Conservation (phyloP, 2,797 vertebrate genomes). For the Nyctalus aviator region DNA sequence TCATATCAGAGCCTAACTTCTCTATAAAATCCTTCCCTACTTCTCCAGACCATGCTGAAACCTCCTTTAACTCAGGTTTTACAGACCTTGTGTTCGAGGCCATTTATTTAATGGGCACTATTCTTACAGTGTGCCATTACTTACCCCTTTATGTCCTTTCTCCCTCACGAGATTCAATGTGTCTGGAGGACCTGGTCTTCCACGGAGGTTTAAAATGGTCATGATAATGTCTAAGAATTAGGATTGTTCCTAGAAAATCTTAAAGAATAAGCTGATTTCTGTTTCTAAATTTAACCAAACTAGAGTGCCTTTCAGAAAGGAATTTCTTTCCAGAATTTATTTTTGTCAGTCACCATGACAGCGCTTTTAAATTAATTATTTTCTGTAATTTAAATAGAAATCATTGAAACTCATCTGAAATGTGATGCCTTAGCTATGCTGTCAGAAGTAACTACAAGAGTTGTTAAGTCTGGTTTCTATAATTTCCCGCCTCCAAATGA, state of each 20-base stretch:
- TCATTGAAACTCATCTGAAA: slow-evolving; percentile 32
- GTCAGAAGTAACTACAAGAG: neutral
- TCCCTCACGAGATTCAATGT: neutral
- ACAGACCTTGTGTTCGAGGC: slow-evolving; percentile 43
- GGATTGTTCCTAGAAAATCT: neutral
- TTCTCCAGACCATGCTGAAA: neutral
- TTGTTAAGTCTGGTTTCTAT: slow-evolving; percentile 14
- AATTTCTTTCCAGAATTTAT: slow-evolving; percentile 34
- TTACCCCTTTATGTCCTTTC: slow-evolving; percentile 53
- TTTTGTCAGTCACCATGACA: slow-evolving; percentile 23
- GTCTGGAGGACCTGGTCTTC: neutral
- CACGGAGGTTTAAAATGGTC: neutral
- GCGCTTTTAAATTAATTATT: slow-evolving; percentile 32
- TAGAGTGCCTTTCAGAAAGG: neutral
- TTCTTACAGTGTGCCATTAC: slow-evolving; percentile 4
- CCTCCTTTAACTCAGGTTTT: neutral
- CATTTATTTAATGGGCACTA: slow-evolving; percentile 58
- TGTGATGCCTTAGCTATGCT: neutral
- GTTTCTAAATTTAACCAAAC: neutral
- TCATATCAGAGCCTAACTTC: neutral
- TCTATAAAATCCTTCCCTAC: neutral
- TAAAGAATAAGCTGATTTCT: neutral
- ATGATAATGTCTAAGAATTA: neutral
- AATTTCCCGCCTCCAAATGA: neutral
- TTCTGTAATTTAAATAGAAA: slow-evolving; percentile 62